Evolutionary conservation across 2,113 vertebrate species (phyloP).

Genomic region (Anguilla japonica): DNA sequence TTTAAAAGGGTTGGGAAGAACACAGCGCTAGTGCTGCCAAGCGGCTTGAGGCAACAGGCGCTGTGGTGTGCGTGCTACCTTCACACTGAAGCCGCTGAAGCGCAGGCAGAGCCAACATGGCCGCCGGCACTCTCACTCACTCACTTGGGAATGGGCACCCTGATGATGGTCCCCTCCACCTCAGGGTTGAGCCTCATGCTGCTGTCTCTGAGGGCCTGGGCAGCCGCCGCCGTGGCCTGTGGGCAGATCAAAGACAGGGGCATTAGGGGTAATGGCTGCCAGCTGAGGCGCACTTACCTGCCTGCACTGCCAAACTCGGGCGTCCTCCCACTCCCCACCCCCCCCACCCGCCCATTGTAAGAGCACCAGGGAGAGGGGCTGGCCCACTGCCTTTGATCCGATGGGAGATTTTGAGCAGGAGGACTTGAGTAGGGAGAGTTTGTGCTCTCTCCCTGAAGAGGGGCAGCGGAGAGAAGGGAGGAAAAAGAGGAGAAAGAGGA

Average conservation of each 20-base stretch:
- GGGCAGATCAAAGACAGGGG: conserved; percentile 54
- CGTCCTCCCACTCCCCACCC: conserved; percentile 4
- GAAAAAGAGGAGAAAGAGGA: conserved; percentile 47
- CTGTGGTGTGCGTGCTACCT: background rate
- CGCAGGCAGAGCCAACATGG: background rate
- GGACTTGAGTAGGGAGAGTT: conserved; percentile 51
- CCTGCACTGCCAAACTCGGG: conserved; percentile 42
- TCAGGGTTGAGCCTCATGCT: conserved; percentile 97
- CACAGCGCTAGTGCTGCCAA: background rate
- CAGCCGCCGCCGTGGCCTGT: conserved; percentile 86
- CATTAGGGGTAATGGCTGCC: conserved; percentile 83
- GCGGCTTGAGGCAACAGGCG: background rate
- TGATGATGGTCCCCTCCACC: conserved; percentile 88
- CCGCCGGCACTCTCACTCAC: conserved; percentile 12
- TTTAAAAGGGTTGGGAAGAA: background rate
- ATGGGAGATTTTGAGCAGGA: conserved; percentile 51
- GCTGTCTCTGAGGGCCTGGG: conserved; percentile 86
- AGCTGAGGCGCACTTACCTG: conserved; percentile 80
- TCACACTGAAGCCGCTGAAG: background rate
- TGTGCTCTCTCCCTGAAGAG: conserved; percentile 61
- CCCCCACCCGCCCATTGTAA: conserved; percentile 35
- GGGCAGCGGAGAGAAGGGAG: conserved; percentile 56
- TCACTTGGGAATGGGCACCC: conserved; percentile 92
- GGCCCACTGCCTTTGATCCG: conserved; percentile 79
- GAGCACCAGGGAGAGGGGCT: conserved; percentile 77